A percentile compares a stretch with the other conserved stretches of the same genome.
Evolutionary conservation across 2,888 invertebrate species (phyloP).

Genomic region (Apotomis capreana): DNA sequence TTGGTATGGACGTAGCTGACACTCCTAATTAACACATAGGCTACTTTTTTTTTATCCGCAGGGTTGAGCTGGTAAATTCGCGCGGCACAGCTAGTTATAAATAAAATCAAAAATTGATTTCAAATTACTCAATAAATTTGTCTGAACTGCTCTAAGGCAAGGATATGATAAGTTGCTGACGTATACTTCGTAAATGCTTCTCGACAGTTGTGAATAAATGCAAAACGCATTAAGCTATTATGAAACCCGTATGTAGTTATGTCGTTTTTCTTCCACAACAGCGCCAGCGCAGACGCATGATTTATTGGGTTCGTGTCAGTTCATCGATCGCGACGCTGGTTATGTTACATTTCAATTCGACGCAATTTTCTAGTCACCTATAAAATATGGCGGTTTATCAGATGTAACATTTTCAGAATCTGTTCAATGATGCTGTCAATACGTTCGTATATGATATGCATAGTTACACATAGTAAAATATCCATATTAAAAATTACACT

Average conservation of each 20-base stretch:
- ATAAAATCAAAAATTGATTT: no score
- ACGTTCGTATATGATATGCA: no score
- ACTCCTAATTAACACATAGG: no score
- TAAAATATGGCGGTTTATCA: not conserved
- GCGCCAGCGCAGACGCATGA: not conserved
- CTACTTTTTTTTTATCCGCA: no score
- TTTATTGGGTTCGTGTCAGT: slow-evolving; percentile 12
- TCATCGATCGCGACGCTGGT: slow-evolving; percentile 10
- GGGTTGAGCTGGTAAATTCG: no score
- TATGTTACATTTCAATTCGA: slow-evolving; percentile 19
- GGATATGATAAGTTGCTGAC: not conserved
- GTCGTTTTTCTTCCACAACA: not conserved
- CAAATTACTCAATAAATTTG: no score
- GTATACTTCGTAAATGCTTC: not conserved
- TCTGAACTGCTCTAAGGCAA: not conserved
- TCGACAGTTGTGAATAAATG: not conserved
- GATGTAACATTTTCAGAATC: no score
- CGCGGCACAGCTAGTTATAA: no score
- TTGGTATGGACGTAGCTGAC: no score
- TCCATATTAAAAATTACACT: no score
- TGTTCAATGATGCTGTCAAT: no score
- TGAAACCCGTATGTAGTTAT: not conserved
- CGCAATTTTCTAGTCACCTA: slow-evolving; percentile 3
- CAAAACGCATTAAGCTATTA: not conserved
- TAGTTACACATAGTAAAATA: no score